Evolutionary conservation across 1,140 invertebrate species (phyloP), one percentile per base, ranked within the genome.

Genomic region (Lasaia peninsularis): DNA sequence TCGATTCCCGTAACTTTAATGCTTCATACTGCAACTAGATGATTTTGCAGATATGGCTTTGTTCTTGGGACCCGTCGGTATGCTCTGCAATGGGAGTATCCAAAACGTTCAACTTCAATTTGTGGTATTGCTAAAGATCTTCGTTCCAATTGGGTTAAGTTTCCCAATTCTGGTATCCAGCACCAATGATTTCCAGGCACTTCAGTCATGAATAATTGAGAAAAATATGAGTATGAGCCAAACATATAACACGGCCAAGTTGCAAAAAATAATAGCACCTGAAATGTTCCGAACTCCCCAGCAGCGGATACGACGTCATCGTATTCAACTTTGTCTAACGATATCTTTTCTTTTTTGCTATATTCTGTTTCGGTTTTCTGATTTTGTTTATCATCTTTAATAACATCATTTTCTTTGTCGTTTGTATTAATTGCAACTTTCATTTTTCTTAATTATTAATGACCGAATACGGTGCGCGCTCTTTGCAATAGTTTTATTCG

Each of bases 221-320:
- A 90, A 73, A 92, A 94, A 56, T 92, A 92, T 50, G 92, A 90
- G 68, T 93, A 93, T 5, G 91, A 91, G 8, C 91, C 91, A 2
- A 92, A 93, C 7, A 94, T 65, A 48, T 80, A 86, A 56, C 85
- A 85, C 0, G 82, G 82, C 4, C 73, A 75, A 0, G 71, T 77
- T 10, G 93, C 84, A 10, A 93, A 88, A 52, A 93, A 91, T 72
- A 92, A 90, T 31, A 93, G 68, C 8, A 93, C 69, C 78, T 94
- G 93, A 67, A 94, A 94, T 16, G 70, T 78, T 9, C 93, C 93
- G 63, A 91, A 93, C 69, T 93, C 92, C 1, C 93, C 93, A 12
- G 94, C 89, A 34, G 92, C 84, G 7, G 87, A 86, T 6, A 94
- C 75, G 10, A 94, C 75, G 44, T 91, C 89, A 71, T 94, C 93